phyloP scores from a whole-genome alignment of 2,113 vertebrate genomes.

The Zosterops pallidus region DNA sequence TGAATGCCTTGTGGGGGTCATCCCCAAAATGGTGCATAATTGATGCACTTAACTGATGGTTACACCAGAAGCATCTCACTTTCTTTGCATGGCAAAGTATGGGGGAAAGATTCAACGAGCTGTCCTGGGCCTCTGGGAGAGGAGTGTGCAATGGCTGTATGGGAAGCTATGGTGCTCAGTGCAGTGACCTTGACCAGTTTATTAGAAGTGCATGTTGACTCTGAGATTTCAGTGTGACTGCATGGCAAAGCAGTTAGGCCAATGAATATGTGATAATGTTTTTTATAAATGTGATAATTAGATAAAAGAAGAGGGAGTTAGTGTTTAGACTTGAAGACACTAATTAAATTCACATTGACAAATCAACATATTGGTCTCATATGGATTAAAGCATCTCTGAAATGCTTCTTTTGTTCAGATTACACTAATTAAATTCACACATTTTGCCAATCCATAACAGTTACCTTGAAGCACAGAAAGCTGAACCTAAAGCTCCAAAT shows the following conservation, averaged over 20 bases:
- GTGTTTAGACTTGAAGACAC: constrained; percentile 60
- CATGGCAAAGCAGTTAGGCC: constrained; percentile 64
- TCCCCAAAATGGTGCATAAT: neutral
- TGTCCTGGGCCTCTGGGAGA: neutral
- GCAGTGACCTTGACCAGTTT: constrained; percentile 6
- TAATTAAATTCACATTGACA: constrained; percentile 79
- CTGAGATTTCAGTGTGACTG: constrained; percentile 49
- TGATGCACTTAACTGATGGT: neutral
- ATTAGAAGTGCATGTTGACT: constrained; percentile 47
- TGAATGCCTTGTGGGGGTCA: neutral
- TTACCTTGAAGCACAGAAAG: constrained; percentile 56
- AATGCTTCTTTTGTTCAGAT: constrained; percentile 70
- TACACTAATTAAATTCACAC: constrained; percentile 73
- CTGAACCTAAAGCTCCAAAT: constrained; percentile 40
- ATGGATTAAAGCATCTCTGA: constrained; percentile 64
- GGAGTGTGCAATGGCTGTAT: neutral
- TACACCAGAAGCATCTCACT: neutral
- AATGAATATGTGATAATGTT: constrained; percentile 69
- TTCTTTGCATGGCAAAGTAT: neutral
- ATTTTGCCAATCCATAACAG: constrained; percentile 54
- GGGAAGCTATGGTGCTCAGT: neutral
- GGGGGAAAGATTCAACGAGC: neutral
- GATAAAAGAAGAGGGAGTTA: constrained; percentile 66
- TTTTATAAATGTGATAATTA: constrained; percentile 74
- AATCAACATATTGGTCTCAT: constrained; percentile 73